These are phyloP conservation scores for Drosophila limbata DNA, from an alignment of 2,888 invertebrate species.

Conservation along the genomic window DNA sequence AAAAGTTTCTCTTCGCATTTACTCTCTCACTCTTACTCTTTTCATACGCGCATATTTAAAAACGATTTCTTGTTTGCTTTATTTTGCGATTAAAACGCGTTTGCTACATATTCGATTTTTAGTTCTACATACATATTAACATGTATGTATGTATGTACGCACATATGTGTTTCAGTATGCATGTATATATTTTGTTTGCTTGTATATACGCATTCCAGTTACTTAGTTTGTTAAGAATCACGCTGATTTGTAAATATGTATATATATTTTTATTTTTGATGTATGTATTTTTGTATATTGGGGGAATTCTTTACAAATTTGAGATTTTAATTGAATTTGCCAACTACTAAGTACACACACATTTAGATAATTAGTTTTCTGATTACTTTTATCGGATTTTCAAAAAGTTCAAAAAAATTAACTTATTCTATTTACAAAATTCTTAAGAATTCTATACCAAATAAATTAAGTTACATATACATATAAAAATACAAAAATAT, in stretches of 20 bases:
- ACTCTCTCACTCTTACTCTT: constrained; percentile 2
- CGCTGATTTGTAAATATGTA: constrained; percentile 56
- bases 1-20: constrained; percentile 18
- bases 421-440: constrained; percentile 73
- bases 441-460: constrained; percentile 30
- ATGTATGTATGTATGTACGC: constrained; percentile 5
- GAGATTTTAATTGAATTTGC: constrained; percentile 56
- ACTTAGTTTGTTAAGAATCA: constrained; percentile 62
- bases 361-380: constrained; percentile 56
- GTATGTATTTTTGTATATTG: constrained; percentile 25
- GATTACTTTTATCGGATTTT: constrained; percentile 4
- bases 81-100: constrained; percentile 52
- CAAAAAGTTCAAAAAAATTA: constrained; percentile 53
- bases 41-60: constrained; percentile 20
- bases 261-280: constrained; percentile 41
- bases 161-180: no score
- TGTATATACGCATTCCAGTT: constrained; percentile 6
- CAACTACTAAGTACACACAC: constrained; percentile 66
- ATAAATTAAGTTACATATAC: constrained; percentile 23
- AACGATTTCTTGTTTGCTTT: constrained; percentile 51
- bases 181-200: neutral
- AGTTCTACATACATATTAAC: constrained; percentile 32
- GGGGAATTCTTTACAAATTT: constrained; percentile 44
- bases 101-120: constrained; percentile 32
- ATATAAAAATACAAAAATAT: constrained; percentile 53